phyloP scores from a whole-genome alignment of 2,113 vertebrate genomes.

The Puma concolor region DNA sequence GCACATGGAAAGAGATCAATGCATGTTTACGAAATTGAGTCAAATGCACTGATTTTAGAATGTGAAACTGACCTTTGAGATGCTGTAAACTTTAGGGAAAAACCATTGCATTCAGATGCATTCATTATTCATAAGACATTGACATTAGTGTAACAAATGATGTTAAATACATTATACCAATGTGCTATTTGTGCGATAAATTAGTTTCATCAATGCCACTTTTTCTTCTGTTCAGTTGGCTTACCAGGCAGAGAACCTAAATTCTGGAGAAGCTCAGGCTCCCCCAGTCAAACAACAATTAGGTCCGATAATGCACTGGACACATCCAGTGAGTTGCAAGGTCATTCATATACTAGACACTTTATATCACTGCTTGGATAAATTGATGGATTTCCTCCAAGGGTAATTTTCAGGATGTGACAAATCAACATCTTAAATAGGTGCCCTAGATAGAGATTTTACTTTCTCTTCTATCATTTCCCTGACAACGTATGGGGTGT shows the following conservation, averaged over 20 bases:
- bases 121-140: not conserved
- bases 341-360: not conserved
- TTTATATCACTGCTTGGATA: not conserved
- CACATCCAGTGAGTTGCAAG: not conserved
- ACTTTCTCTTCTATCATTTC: not conserved
- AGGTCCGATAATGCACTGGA: not conserved
- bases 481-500: not conserved
- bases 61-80: not conserved
- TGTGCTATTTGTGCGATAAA: not conserved
- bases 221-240: not conserved
- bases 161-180: not conserved
- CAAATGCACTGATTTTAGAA: not conserved
- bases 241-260: not conserved
- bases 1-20: not conserved
- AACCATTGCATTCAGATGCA: not conserved
- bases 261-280: not conserved
- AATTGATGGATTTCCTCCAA: not conserved
- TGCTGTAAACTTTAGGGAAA: not conserved
- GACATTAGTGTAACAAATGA: not conserved
- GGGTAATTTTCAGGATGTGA: not conserved
- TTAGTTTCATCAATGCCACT: not conserved
- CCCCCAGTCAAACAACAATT: not conserved
- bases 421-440: not conserved
- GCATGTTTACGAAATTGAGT: not conserved
- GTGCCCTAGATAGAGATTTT: not conserved